phyloP scores from a whole-genome alignment of 2,888 invertebrate genomes.

The Protonemura montana region DNA sequence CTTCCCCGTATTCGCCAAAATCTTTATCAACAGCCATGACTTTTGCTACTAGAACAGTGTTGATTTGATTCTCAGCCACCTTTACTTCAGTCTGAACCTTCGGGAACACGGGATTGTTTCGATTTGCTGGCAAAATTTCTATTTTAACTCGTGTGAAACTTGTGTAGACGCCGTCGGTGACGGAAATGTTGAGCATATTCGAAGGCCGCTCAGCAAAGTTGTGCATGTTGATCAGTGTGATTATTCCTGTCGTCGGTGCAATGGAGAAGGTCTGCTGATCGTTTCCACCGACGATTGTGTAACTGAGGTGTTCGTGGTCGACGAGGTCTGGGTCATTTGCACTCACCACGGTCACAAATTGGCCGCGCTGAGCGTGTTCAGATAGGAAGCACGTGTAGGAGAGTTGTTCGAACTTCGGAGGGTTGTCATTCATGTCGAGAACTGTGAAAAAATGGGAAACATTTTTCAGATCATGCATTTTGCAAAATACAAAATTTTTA shows the following conservation, averaged over 20 bases:
- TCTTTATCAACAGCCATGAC: slow-evolving; percentile 85
- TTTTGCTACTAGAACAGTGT: slow-evolving; percentile 76
- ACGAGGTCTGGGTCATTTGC: slow-evolving; percentile 88
- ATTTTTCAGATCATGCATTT: neutral
- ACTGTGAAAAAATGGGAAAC: slow-evolving; percentile 62
- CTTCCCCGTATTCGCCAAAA: slow-evolving; percentile 73
- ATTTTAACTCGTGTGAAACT: slow-evolving; percentile 85
- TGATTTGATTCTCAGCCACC: slow-evolving; percentile 80
- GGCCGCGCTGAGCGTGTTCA: slow-evolving; percentile 82
- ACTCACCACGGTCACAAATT: slow-evolving; percentile 85
- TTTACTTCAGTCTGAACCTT: slow-evolving; percentile 80
- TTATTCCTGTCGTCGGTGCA: slow-evolving; percentile 66
- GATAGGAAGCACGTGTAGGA: slow-evolving; percentile 82
- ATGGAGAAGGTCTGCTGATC: slow-evolving; percentile 77
- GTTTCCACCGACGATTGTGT: slow-evolving; percentile 84
- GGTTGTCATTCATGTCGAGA: slow-evolving; percentile 89
- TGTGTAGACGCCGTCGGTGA: slow-evolving; percentile 94
- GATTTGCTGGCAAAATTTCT: slow-evolving; percentile 79
- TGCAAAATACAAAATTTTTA: no score
- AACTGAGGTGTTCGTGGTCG: slow-evolving; percentile 77
- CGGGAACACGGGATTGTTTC: slow-evolving; percentile 79
- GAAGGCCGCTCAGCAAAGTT: slow-evolving; percentile 72
- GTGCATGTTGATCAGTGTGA: slow-evolving; percentile 77
- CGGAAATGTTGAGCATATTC: slow-evolving; percentile 87
- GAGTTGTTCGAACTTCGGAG: slow-evolving; percentile 83